These are phyloP conservation scores for Garra rufa DNA, from an alignment of 2,113 vertebrate genomes.

Conservation along the genomic window DNA sequence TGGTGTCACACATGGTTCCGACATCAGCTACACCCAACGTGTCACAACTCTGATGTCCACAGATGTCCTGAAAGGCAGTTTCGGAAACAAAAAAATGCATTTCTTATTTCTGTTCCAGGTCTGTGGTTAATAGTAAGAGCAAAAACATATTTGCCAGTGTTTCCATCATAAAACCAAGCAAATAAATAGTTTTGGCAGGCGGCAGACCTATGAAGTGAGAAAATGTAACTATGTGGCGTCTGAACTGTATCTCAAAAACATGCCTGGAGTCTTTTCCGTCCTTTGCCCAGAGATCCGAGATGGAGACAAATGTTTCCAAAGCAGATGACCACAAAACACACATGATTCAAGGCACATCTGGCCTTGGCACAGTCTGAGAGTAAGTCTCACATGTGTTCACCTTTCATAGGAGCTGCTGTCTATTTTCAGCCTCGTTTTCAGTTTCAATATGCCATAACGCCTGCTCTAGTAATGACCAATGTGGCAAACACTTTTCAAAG, in stretches of 20 bases:
- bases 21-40: constrained; percentile 97
- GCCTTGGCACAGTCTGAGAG: constrained; percentile 49
- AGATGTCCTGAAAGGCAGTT: constrained; percentile 82
- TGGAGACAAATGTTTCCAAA: constrained; percentile 53
- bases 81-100: not conserved
- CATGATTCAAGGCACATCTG: constrained; percentile 72
- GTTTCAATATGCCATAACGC: constrained; percentile 49
- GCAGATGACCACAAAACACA: constrained; percentile 57
- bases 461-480: constrained; percentile 18
- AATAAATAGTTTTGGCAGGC: constrained; percentile 62
- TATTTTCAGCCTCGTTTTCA: constrained; percentile 25
- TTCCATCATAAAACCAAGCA: constrained; percentile 64
- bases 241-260: constrained; percentile 52
- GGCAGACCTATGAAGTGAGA: constrained; percentile 51
- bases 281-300: constrained; percentile 45
- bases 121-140: constrained; percentile 32
- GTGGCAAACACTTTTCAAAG: not conserved
- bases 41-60: constrained; percentile 96
- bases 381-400: constrained; percentile 60
- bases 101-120: not conserved
- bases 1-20: constrained; percentile 97
- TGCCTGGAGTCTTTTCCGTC: constrained; percentile 50
- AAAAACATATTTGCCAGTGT: constrained; percentile 59
- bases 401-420: constrained; percentile 40
- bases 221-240: constrained; percentile 53